These are phyloP conservation scores for Cyprinella venusta DNA, from an alignment of 2,797 vertebrate species.

Conservation along the genomic window DNA sequence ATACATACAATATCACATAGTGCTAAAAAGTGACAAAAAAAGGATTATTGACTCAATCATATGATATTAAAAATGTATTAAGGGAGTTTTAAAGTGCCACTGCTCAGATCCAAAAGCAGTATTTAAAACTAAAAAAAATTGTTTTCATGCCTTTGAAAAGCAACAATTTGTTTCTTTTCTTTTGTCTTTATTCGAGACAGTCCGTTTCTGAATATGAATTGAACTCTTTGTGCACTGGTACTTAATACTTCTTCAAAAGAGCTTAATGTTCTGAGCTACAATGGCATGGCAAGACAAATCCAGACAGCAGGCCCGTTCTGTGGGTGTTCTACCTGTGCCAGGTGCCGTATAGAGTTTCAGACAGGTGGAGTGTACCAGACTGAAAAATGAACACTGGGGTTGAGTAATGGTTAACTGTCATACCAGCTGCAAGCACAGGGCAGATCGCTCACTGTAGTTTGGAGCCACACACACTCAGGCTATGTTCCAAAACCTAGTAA, in stretches of 20 bases:
- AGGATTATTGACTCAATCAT: background rate
- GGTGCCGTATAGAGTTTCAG: conserved; percentile 44
- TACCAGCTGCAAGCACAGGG: conserved; percentile 39
- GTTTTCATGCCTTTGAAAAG: conserved; percentile 15
- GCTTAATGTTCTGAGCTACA: conserved; percentile 17
- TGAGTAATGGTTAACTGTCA: conserved; percentile 55
- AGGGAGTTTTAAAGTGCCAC: background rate
- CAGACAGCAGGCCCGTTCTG: conserved; percentile 40
- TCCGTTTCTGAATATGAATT: conserved; percentile 34
- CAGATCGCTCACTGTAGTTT: conserved; percentile 33
- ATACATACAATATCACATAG: background rate
- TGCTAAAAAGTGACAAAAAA: background rate
- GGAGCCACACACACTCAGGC: conserved; percentile 22
- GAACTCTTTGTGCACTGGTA: conserved; percentile 27
- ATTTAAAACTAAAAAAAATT: conserved; percentile 4
- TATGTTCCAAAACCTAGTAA: background rate
- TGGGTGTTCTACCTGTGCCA: conserved; percentile 42
- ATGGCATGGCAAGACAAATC: conserved; percentile 33
- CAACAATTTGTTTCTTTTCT: conserved; percentile 9
- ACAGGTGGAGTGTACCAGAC: conserved; percentile 54
- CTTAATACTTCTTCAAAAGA: conserved; percentile 25
- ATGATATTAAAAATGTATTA: background rate
- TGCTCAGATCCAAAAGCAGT: background rate
- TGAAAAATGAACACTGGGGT: conserved; percentile 31
- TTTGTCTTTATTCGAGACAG: conserved; percentile 33